Conservation (phyloP, 2,888 invertebrate genomes). For the Harpalus rubripes region DNA sequence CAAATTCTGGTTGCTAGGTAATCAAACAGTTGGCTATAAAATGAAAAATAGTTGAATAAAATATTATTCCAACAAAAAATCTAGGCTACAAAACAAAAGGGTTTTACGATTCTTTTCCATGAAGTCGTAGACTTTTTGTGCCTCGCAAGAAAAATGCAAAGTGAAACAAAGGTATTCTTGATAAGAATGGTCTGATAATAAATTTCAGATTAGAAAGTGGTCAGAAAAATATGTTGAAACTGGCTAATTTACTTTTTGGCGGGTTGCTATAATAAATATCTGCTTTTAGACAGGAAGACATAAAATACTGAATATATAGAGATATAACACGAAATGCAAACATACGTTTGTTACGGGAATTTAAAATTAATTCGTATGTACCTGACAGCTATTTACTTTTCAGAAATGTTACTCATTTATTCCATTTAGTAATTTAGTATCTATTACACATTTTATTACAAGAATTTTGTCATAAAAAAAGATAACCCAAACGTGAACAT, state of each 20-base stretch:
- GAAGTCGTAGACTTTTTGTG: not conserved
- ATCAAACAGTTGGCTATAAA: not conserved
- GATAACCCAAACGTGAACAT: not conserved
- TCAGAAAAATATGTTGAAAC: not conserved
- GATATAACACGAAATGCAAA: not conserved
- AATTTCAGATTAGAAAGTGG: not conserved
- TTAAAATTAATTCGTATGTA: too few relatives aligned
- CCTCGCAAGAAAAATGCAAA: not conserved
- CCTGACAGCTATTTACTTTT: not conserved
- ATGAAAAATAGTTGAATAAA: not conserved
- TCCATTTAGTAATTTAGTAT: not conserved
- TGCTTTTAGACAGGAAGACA: not conserved
- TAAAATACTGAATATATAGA: not conserved
- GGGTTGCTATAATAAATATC: too few relatives aligned
- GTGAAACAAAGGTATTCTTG: not conserved
- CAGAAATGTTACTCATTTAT: not conserved
- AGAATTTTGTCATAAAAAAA: not conserved
- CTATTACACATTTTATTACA: not conserved
- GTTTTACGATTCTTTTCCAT: not conserved
- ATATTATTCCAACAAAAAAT: not conserved
- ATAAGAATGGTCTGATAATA: not conserved
- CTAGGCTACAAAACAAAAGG: not conserved
- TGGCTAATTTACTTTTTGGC: not conserved
- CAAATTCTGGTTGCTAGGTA: constrained; percentile 2
- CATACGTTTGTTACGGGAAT: not conserved